Percentiles rank a stretch among this genome's conserved stretches.
These are phyloP conservation scores for Myotis yumanensis DNA, from an alignment of 2,113 vertebrate genomes.

Conservation along the genomic window DNA sequence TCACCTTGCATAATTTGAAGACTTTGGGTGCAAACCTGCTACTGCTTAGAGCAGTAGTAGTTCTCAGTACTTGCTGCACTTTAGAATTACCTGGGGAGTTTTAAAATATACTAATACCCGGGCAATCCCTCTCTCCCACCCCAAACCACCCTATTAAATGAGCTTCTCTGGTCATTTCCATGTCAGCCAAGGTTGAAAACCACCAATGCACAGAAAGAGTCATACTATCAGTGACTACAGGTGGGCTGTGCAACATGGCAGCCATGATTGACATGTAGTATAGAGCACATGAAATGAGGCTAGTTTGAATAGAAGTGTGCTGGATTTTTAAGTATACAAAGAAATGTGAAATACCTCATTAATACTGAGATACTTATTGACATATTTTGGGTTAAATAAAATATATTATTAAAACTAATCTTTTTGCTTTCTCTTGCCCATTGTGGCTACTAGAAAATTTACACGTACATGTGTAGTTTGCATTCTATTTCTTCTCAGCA, in stretches of 20 bases:
- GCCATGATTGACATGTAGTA: accelerated
- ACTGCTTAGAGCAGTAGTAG: not conserved
- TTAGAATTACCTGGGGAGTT: not conserved
- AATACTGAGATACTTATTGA: not conserved
- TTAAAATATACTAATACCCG: not conserved
- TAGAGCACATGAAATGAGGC: not conserved
- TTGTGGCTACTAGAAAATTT: not conserved
- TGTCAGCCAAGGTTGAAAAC: not conserved
- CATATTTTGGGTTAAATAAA: not conserved
- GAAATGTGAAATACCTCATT: not conserved
- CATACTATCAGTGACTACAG: not conserved
- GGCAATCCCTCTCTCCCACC: not conserved
- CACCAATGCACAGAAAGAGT: too few species aligned
- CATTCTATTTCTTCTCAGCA: not conserved
- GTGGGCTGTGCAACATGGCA: too few species aligned
- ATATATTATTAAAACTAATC: not conserved
- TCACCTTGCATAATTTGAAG: not conserved
- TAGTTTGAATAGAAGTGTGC: not conserved
- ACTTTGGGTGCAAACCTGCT: not conserved
- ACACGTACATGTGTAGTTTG: not conserved
- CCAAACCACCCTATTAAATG: not conserved
- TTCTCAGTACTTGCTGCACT: not conserved
- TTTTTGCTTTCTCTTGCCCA: not conserved
- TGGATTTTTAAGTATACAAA: not conserved
- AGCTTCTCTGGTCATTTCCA: not conserved